Base-by-base conservation (phyloP, 2,797 vertebrate species). In the Eutrigla gurnardus region DNA sequence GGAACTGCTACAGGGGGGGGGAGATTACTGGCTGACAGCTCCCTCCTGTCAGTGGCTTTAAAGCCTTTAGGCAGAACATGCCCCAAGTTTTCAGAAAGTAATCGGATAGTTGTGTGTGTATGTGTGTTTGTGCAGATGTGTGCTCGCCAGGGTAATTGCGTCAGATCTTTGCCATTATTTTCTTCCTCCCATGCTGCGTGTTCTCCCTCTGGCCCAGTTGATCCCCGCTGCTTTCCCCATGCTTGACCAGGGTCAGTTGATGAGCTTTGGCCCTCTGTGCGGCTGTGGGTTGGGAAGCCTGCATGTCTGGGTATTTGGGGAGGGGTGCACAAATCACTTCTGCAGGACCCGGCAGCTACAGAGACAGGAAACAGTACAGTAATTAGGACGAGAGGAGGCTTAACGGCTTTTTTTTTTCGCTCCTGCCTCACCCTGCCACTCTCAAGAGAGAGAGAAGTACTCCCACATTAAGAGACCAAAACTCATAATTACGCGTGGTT, bases 351-450 rank as follows among this genome's bases (percentile, higher is more conserved):
- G 4, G 68, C 77, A 74, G 70, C 80, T 70, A 61, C 68, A 83
- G 64, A 90, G 57, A 75, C 83, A 81, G 83, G 86, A 90, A 90
- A 73, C 83, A 82, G 89, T 91, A 58, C 36, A 18, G 55, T 58
- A 91, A 92, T 93, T 91, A 90, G 88, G 84, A 85, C 73, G 55
- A 60, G 70, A 66, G 66, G 54, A 80, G 78, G 78, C 67, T 85
- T 71, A 75, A 68, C 42, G 50, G 77, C 18, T 18, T 71, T 83
- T 49, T n/a, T 47, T 55, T 6, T 8, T 3, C 10, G n/a, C 18
- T 55, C 39, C 46, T 67, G 53, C 47, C 39, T 54, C 67, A 18
- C 33, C 33, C 46, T 49, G 35, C 46, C 46, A 25, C 59, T 43
- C 55, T 74, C 59, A 65, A 67, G 2, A 40, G 81, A 85, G 81